A percentile compares a stretch with the other conserved stretches of the same genome.
phyloP scores from a whole-genome alignment of 1,140 invertebrate species.

The Chlorops oryzae region DNA sequence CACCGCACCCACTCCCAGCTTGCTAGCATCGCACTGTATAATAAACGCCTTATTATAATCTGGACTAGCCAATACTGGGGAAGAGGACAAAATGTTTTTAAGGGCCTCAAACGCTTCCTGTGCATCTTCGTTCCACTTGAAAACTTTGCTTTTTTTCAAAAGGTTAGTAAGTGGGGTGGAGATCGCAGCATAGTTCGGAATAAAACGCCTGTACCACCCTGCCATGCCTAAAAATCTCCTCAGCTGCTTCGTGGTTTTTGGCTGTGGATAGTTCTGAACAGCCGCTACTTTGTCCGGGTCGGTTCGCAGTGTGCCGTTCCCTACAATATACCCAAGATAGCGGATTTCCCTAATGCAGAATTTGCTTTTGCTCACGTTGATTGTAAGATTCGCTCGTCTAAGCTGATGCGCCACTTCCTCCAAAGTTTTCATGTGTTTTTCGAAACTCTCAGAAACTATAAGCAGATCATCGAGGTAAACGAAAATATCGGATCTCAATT shows the following conservation, averaged over 20 bases:
- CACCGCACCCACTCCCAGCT: too few relatives aligned
- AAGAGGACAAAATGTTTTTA: conserved; percentile 25
- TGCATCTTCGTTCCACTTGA: conserved; percentile 26
- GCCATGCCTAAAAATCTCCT: conserved; percentile 48
- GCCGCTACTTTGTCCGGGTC: conserved; percentile 32
- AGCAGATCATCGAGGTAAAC: conserved; percentile 35
- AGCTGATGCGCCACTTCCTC: conserved; percentile 17
- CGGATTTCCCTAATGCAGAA: conserved; percentile 12
- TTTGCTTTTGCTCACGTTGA: not conserved
- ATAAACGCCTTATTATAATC: conserved; percentile 26
- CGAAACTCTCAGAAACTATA: conserved; percentile 33
- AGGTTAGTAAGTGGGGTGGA: conserved; percentile 21
- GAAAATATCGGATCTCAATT: too few relatives aligned
- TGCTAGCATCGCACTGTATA: conserved; percentile 13
- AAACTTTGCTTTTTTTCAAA: conserved; percentile 8
- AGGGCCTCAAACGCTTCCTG: conserved; percentile 30
- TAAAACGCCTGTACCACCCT: conserved; percentile 41
- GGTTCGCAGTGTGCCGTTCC: conserved; percentile 35
- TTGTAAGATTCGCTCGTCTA: not conserved
- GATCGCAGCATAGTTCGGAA: conserved; percentile 30
- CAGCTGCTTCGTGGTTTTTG: conserved; percentile 32
- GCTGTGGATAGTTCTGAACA: not conserved
- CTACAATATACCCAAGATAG: conserved; percentile 2
- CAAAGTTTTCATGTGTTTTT: conserved; percentile 33
- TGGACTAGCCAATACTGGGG: conserved; percentile 38